A percentile compares a stretch with the other conserved stretches of the same genome.
These are phyloP conservation scores for Hermodice carunculata DNA, from an alignment of 2,888 invertebrate species.

Conservation along the genomic window DNA sequence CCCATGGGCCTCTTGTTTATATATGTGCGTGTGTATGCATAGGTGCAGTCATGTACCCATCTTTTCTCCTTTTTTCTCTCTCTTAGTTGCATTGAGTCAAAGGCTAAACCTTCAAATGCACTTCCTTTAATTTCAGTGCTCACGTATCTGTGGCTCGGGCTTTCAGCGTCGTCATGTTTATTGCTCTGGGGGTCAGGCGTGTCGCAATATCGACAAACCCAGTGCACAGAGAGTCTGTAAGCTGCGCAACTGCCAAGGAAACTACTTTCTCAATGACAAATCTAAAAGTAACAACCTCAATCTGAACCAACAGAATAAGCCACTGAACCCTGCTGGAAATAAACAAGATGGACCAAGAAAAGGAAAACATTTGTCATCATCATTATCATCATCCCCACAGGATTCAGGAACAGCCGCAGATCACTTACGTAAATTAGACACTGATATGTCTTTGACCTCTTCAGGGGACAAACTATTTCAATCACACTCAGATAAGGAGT, in stretches of 20 bases:
- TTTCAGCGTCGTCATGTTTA: constrained; percentile 66
- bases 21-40: neutral
- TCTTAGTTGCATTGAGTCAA: neutral
- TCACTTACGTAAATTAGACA: too few species aligned
- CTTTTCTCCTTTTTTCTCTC: neutral
- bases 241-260: neutral
- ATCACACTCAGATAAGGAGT: too few species aligned
- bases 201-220: constrained; percentile 52
- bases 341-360: too few species aligned
- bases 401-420: too few species aligned
- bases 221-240: constrained; percentile 22
- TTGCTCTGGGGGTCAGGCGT: constrained; percentile 55
- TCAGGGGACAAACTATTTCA: too few species aligned
- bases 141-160: constrained; percentile 67
- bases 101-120: neutral
- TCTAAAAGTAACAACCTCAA: neutral
- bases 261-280: neutral
- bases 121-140: constrained; percentile 51
- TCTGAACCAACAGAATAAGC: neutral
- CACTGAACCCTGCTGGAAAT: too few species aligned
- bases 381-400: too few species aligned
- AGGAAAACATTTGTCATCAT: too few species aligned
- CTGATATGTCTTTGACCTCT: too few species aligned
- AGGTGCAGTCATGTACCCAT: neutral
- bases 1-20: neutral